These are phyloP conservation scores for Oryzias curvinotus DNA, from an alignment of 2,113 vertebrate genomes.

Conservation along the genomic window DNA sequence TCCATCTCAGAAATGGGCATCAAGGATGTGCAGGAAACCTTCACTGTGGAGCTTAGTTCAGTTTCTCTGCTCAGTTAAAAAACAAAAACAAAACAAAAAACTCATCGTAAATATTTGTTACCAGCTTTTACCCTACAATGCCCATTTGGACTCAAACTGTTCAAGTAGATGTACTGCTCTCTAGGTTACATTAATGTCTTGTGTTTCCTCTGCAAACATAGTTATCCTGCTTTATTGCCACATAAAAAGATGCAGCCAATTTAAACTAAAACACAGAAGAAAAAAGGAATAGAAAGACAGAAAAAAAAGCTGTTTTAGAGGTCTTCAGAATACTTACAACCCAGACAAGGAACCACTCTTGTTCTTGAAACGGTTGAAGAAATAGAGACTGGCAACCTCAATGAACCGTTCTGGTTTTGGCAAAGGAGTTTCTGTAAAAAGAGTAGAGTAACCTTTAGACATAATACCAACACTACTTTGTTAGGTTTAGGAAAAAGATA, in stretches of 20 bases:
- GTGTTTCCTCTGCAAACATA: no score
- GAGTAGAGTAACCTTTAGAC: conserved; percentile 6
- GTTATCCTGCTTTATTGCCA: no score
- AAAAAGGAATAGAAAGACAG: not conserved
- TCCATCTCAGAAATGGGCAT: conserved; percentile 76
- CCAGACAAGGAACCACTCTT: conserved; percentile 13
- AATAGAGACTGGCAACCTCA: conserved; percentile 72
- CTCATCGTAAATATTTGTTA: no score
- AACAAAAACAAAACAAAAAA: no score
- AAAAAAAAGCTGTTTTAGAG: conserved; percentile 12
- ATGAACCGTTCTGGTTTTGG: conserved; percentile 69
- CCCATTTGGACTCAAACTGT: no score
- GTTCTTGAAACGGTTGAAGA: conserved; percentile 44
- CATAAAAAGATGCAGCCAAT: no score
- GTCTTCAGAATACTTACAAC: conserved; percentile 51
- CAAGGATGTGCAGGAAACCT: conserved; percentile 52
- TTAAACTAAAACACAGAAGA: not conserved
- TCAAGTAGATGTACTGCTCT: no score
- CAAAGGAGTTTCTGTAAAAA: conserved; percentile 55
- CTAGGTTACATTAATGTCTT: no score
- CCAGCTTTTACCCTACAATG: no score
- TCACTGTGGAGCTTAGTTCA: conserved; percentile 56
- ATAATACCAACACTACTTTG: conserved; percentile 30
- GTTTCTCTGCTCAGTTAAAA: conserved; percentile 56
- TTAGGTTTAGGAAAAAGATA: conserved; percentile 32